A percentile compares a stretch with the other conserved stretches of the same genome.
These are phyloP conservation scores for Temnothorax nylanderi DNA, from an alignment of 1,140 invertebrate genomes.

Conservation along the genomic window DNA sequence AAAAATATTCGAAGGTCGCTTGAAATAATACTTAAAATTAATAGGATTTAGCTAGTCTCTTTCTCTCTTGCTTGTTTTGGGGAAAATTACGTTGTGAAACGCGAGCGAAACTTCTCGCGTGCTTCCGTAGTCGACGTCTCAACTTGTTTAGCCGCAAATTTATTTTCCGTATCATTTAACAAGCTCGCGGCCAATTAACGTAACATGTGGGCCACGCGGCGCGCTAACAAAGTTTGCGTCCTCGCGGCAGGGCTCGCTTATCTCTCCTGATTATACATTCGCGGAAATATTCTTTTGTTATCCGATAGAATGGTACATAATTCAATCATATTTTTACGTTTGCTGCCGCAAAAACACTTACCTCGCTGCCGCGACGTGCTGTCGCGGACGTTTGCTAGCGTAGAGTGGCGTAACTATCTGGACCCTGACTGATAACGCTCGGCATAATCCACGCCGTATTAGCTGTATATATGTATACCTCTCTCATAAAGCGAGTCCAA, in stretches of 20 bases:
- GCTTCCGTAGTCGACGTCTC: conserved; percentile 1
- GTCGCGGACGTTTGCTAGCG: neutral
- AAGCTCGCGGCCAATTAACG: neutral
- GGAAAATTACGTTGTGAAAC: neutral
- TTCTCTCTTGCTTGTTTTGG: neutral
- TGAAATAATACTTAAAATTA: neutral
- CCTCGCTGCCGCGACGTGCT: neutral
- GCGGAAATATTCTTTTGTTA: neutral
- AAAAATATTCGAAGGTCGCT: neutral
- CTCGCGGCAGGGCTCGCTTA: neutral
- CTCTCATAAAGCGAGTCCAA: neutral
- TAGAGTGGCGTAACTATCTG: neutral
- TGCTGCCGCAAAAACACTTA: neutral
- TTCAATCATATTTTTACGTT: neutral
- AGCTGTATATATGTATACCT: neutral
- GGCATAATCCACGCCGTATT: neutral
- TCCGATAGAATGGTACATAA: neutral
- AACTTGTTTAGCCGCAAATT: conserved; percentile 7
- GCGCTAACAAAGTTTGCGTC: neutral
- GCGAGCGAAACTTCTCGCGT: neutral
- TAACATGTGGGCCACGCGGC: neutral
- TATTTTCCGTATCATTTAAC: neutral
- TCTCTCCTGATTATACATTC: neutral
- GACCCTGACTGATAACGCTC: conserved; percentile 11
- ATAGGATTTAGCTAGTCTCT: neutral